A percentile compares a stretch with the other conserved stretches of the same genome.
Conservation (phyloP, 2,888 invertebrate genomes). For the Caradrina kadenii region DNA sequence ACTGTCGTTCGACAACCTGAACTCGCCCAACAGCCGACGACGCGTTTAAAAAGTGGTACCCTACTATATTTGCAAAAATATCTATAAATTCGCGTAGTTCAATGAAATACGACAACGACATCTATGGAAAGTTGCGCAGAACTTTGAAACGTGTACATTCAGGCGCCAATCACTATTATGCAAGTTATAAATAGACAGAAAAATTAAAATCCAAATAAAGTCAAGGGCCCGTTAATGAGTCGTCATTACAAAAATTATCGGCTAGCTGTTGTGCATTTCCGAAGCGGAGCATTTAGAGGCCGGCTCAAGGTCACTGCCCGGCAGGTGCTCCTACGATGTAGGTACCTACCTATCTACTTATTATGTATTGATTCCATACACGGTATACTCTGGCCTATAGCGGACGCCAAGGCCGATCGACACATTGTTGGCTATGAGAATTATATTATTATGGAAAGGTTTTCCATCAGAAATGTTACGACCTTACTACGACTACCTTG, state of each 20-base stretch:
- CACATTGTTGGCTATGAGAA: constrained; percentile 41
- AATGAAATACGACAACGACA: background rate
- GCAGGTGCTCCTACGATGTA: constrained; percentile 54
- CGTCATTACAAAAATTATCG: constrained; percentile 50
- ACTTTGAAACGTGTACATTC: constrained; percentile 5
- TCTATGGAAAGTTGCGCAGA: background rate
- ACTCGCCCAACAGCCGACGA: no score
- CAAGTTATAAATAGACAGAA: constrained; percentile 3
- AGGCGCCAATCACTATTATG: background rate
- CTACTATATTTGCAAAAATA: background rate
- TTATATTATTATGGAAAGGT: constrained; percentile 25
- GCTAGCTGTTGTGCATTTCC: constrained; percentile 59
- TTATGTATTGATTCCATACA: constrained; percentile 49
- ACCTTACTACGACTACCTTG: background rate
- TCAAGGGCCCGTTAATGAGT: constrained; percentile 51
- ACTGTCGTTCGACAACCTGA: no score
- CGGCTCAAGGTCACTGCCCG: constrained; percentile 58
- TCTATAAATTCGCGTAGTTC: background rate
- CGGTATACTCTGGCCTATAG: constrained; percentile 25
- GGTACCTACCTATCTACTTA: constrained; percentile 6
- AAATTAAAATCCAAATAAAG: constrained; percentile 22
- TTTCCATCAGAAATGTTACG: background rate
- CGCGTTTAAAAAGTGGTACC: no score
- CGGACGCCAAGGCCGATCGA: constrained; percentile 48
- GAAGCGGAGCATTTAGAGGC: constrained; percentile 57